phyloP scores from a whole-genome alignment of 2,113 vertebrate species.

The Tenebrosternarchus preto region DNA sequence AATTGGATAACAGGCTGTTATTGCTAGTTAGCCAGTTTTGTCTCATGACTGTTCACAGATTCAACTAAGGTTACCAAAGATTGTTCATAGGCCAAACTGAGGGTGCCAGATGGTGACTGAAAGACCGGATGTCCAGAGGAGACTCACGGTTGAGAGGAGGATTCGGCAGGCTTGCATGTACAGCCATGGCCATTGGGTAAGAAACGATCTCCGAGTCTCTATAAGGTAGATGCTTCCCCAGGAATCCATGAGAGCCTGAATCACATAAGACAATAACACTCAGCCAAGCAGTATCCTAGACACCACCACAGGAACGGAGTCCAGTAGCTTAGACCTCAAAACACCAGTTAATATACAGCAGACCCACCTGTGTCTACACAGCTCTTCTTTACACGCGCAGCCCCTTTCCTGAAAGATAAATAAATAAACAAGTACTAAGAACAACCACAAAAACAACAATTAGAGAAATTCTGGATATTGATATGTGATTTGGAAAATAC shows the following conservation, averaged over 20 bases:
- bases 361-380: constrained; percentile 67
- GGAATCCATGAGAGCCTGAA: constrained; percentile 65
- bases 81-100: background rate
- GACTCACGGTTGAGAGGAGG: constrained; percentile 76
- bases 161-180: constrained; percentile 65
- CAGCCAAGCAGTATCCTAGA: constrained; percentile 11
- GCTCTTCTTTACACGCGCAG: constrained; percentile 64
- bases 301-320: background rate
- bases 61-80: too few relatives aligned
- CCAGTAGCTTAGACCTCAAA: background rate
- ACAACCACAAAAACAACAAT: too few relatives aligned
- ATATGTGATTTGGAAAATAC: constrained; percentile 60
- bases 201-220: constrained; percentile 67
- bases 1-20: background rate
- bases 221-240: constrained; percentile 66
- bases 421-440: too few relatives aligned
- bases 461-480: too few relatives aligned
- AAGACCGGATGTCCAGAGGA: background rate
- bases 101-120: background rate
- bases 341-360: background rate
- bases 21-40: background rate
- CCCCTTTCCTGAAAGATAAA: constrained; percentile 64
- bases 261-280: constrained; percentile 22
- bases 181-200: constrained; percentile 67
- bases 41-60: background rate